These are phyloP conservation scores for Drosophila varians DNA, from an alignment of 1,140 invertebrate species.

Conservation along the genomic window DNA sequence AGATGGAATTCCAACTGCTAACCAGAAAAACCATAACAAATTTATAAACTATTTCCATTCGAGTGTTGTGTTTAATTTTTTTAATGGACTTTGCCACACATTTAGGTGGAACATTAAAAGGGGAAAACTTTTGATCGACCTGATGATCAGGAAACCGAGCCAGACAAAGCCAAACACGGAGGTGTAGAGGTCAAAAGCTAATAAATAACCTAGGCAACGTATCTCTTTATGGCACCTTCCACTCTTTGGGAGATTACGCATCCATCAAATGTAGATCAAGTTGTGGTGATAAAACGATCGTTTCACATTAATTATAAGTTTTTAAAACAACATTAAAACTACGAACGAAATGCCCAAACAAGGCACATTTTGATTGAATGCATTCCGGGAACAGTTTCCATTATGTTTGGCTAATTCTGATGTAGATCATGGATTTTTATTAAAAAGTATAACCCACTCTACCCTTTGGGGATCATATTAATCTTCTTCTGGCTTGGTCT, in stretches of 20 bases:
- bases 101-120: constrained; percentile 34
- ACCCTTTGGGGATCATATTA: constrained; percentile 7
- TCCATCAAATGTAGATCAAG: constrained; percentile 76
- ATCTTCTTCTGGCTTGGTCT: constrained; percentile 13
- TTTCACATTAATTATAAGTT: constrained; percentile 81
- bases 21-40: constrained; percentile 54
- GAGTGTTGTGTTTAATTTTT: constrained; percentile 14
- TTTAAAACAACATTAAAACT: constrained; percentile 68
- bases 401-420: constrained; percentile 69
- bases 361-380: constrained; percentile 74
- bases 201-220: constrained; percentile 58
- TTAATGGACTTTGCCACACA: constrained; percentile 57
- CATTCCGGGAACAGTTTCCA: constrained; percentile 69
- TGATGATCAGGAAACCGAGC: constrained; percentile 72
- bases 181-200: constrained; percentile 67
- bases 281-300: constrained; percentile 70
- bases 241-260: constrained; percentile 32
- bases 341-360: constrained; percentile 11
- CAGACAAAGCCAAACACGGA: constrained; percentile 55
- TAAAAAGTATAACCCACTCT: constrained; percentile 43
- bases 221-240: constrained; percentile 64
- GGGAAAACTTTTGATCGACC: constrained; percentile 31
- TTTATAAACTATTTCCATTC: constrained; percentile 52
- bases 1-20: constrained; percentile 5
- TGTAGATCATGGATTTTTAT: constrained; percentile 69